Conservation (phyloP, 2,797 vertebrate genomes). For the Hirundo rustica region DNA sequence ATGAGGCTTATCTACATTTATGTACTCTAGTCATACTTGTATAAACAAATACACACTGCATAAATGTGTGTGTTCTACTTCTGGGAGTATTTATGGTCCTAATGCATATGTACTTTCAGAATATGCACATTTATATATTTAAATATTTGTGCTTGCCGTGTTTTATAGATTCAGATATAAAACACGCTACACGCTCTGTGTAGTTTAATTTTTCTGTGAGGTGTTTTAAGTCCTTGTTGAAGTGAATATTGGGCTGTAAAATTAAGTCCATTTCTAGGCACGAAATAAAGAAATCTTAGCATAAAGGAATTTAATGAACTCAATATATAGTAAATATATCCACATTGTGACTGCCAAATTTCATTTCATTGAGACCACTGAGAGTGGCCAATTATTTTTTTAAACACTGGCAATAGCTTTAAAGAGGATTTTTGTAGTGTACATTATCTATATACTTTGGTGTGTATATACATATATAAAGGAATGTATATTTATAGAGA, state of each 20-base stretch:
- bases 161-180: background rate
- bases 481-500: background rate
- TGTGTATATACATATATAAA: too few species aligned
- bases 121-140: background rate
- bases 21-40: background rate
- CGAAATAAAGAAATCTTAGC: background rate
- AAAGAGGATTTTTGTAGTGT: background rate
- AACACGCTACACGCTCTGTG: accelerated
- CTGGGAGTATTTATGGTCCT: background rate
- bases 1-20: slow-evolving; percentile 8
- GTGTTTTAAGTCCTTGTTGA: background rate
- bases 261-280: background rate
- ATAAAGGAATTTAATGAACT: background rate
- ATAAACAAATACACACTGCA: background rate
- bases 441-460: too few species aligned
- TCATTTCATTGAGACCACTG: background rate
- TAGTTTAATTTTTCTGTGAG: background rate
- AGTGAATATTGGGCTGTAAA: background rate
- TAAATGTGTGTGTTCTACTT: background rate
- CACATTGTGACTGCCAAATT: background rate
- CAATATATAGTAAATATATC: background rate
- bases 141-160: background rate
- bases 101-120: background rate
- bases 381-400: background rate
- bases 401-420: background rate